phyloP scores from a whole-genome alignment of 2,113 vertebrate genomes.

The Merops nubicus region DNA sequence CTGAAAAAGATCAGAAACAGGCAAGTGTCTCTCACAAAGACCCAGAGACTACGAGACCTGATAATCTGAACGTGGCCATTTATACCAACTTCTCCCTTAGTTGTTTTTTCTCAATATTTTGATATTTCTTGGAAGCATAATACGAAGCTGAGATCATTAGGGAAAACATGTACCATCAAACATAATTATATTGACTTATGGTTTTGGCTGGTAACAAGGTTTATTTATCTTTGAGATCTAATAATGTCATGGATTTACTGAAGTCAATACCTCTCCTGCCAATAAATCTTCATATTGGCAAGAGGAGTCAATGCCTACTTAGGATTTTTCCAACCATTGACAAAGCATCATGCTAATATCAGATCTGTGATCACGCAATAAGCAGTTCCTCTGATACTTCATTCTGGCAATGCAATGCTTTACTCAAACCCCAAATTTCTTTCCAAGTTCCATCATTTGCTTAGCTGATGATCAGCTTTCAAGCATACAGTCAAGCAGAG shows the following conservation, averaged over 20 bases:
- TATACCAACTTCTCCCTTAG: neutral
- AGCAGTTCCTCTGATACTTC: conserved; percentile 25
- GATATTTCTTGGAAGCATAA: conserved; percentile 66
- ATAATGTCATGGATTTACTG: conserved; percentile 75
- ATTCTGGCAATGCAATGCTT: conserved; percentile 46
- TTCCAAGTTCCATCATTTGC: neutral
- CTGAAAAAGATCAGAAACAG: neutral
- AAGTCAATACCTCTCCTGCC: conserved; percentile 74
- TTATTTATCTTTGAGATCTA: conserved; percentile 76
- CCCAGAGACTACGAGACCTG: neutral
- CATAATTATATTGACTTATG: conserved; percentile 77
- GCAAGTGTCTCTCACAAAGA: neutral
- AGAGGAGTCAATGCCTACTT: conserved; percentile 76
- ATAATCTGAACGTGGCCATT: neutral
- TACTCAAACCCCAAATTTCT: conserved; percentile 19
- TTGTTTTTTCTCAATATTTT: conserved; percentile 40
- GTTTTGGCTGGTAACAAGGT: conserved; percentile 74
- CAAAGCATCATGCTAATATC: conserved; percentile 68
- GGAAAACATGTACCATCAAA: conserved; percentile 72
- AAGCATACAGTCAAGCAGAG: neutral
- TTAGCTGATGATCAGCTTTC: neutral
- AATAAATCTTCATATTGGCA: conserved; percentile 82
- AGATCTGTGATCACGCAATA: conserved; percentile 29
- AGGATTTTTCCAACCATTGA: conserved; percentile 67
- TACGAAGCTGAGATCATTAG: conserved; percentile 20